phyloP scores from a whole-genome alignment of 2,797 vertebrate species.

The Myotis daubentonii region DNA sequence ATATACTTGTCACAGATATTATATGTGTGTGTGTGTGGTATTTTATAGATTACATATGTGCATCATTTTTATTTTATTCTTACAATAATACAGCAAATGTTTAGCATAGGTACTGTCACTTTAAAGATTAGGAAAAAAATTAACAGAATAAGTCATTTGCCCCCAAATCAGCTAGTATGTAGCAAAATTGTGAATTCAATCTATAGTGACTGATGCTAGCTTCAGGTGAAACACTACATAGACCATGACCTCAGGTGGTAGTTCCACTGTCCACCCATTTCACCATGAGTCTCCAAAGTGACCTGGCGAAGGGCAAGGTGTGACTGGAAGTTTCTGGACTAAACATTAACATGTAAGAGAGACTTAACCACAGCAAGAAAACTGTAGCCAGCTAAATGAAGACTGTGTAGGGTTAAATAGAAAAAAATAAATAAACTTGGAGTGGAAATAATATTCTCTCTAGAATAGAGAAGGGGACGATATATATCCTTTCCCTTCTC shows the following conservation, averaged over 20 bases:
- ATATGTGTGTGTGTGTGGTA: background rate
- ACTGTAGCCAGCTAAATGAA: background rate
- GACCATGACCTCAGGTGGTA: background rate
- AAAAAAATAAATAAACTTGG: background rate
- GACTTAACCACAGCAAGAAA: background rate
- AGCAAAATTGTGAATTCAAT: background rate
- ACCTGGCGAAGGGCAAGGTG: background rate
- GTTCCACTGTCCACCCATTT: background rate
- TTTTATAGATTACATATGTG: background rate
- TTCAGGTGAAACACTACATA: background rate
- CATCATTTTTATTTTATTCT: background rate
- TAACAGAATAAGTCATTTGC: background rate
- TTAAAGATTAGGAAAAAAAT: background rate
- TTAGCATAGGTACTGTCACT: background rate
- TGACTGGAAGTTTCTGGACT: background rate
- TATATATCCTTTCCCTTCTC: background rate
- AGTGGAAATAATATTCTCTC: background rate
- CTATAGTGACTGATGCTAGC: background rate
- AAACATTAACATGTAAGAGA: background rate
- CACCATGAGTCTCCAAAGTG: background rate
- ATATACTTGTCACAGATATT: background rate
- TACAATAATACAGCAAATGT: background rate
- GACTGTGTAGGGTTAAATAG: background rate
- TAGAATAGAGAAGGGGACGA: background rate
- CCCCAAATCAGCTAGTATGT: background rate